These are phyloP conservation scores for Pluvialis apricaria DNA, from an alignment of 2,113 vertebrate species.

Conservation along the genomic window DNA sequence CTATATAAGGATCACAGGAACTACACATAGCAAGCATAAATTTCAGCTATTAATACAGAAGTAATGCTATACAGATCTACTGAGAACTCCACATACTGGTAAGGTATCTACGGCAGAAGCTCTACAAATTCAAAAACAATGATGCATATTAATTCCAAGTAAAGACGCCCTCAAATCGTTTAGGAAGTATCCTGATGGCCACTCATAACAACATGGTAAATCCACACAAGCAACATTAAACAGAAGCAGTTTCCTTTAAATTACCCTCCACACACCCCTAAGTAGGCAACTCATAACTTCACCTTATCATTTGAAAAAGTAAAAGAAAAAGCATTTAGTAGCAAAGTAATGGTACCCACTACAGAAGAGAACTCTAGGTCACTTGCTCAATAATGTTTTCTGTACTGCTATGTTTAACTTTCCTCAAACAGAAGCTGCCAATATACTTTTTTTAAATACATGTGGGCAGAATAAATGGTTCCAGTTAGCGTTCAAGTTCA, in stretches of 20 bases:
- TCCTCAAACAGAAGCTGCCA: background rate
- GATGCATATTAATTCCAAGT: background rate
- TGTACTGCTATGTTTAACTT: background rate
- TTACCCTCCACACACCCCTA: background rate
- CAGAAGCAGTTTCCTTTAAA: background rate
- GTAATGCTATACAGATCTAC: background rate
- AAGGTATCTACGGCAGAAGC: background rate
- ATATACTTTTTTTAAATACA: background rate
- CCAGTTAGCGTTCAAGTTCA: background rate
- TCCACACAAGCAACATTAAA: background rate
- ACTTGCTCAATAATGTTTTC: background rate
- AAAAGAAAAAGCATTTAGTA: background rate
- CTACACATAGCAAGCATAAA: background rate
- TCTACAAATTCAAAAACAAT: background rate
- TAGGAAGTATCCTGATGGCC: background rate
- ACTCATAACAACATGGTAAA: background rate
- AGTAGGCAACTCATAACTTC: background rate
- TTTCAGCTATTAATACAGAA: background rate
- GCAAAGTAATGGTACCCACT: background rate
- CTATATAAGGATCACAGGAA: background rate
- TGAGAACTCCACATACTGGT: background rate
- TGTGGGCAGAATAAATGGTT: background rate
- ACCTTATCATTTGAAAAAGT: background rate
- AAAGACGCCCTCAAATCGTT: background rate
- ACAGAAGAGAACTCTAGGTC: background rate